Evolutionary conservation across 2,888 invertebrate genomes (phyloP).

Genomic region (Lepetodrilus schrolli): DNA sequence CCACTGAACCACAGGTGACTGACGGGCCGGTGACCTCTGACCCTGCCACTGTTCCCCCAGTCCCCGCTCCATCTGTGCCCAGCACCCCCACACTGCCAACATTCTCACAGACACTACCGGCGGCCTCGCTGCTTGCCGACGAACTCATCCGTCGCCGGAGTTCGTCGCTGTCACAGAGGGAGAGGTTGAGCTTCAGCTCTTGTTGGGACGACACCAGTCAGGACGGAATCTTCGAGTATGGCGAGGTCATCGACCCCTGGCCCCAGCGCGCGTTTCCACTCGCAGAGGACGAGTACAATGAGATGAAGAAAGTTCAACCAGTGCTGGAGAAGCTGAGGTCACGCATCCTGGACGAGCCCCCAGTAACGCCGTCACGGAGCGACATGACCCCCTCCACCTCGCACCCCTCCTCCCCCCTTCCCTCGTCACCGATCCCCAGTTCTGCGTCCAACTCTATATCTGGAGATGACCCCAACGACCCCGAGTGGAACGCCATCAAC

Average conservation of each 20-base stretch:
- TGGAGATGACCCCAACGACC: slow-evolving; percentile 66
- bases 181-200: slow-evolving; percentile 39
- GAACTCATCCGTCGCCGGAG: slow-evolving; percentile 48
- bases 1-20: background rate
- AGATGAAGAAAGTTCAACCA: slow-evolving; percentile 54
- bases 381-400: slow-evolving; percentile 41
- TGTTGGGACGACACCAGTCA: slow-evolving; percentile 41
- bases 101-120: slow-evolving; percentile 6
- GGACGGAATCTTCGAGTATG: slow-evolving; percentile 37
- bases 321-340: slow-evolving; percentile 34
- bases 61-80: background rate
- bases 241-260: slow-evolving; percentile 58
- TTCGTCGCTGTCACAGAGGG: slow-evolving; percentile 41
- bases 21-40: background rate
- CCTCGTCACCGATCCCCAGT: slow-evolving; percentile 59
- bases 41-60: background rate
- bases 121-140: slow-evolving; percentile 5
- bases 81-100: slow-evolving; percentile 21
- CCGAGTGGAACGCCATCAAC: slow-evolving; percentile 66
- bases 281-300: slow-evolving; percentile 58
- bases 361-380: slow-evolving; percentile 29
- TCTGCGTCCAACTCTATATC: slow-evolving; percentile 55
- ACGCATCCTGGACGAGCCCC: slow-evolving; percentile 18
- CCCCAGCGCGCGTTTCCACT: slow-evolving; percentile 65
- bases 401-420: slow-evolving; percentile 46